A percentile compares a stretch with the other conserved stretches of the same genome.
Conservation (phyloP, 2,797 vertebrate genomes). For the Cirrhinus mrigala region DNA sequence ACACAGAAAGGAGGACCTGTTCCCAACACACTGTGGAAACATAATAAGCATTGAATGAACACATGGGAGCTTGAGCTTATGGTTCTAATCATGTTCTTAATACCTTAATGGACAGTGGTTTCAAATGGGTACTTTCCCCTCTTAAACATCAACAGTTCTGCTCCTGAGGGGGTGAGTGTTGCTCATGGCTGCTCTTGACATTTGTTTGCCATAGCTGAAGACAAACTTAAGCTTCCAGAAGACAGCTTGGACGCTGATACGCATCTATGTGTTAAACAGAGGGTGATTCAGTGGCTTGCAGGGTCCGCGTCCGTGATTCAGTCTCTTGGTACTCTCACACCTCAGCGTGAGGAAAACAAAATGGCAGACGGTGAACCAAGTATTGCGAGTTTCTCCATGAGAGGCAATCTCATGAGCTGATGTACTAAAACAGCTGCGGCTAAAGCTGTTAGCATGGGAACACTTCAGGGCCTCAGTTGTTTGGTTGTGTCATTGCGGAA, state of each 20-base stretch:
- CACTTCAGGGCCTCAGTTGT: not conserved
- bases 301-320: constrained; percentile 57
- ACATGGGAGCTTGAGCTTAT: constrained; percentile 56
- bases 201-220: constrained; percentile 38
- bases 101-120: constrained; percentile 62
- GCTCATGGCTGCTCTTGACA: constrained; percentile 30
- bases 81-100: constrained; percentile 63
- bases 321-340: constrained; percentile 58
- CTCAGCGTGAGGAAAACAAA: constrained; percentile 59
- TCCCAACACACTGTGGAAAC: constrained; percentile 58
- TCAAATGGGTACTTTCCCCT: constrained; percentile 62
- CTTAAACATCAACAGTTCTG: constrained; percentile 56
- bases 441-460: not conserved
- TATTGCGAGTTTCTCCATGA: constrained; percentile 10
- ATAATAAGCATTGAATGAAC: constrained; percentile 58
- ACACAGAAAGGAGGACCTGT: constrained; percentile 62
- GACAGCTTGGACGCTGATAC: constrained; percentile 31
- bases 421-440: constrained; percentile 13
- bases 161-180: constrained; percentile 25
- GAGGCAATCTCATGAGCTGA: constrained; percentile 22
- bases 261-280: constrained; percentile 58
- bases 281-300: constrained; percentile 56
- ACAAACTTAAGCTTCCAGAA: constrained; percentile 35
- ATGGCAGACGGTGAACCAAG: constrained; percentile 43
- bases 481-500: constrained; percentile 27